Percentiles rank a stretch among this genome's conserved stretches.
Conservation (phyloP, 2,113 vertebrate genomes). For the Noctilio leporinus region DNA sequence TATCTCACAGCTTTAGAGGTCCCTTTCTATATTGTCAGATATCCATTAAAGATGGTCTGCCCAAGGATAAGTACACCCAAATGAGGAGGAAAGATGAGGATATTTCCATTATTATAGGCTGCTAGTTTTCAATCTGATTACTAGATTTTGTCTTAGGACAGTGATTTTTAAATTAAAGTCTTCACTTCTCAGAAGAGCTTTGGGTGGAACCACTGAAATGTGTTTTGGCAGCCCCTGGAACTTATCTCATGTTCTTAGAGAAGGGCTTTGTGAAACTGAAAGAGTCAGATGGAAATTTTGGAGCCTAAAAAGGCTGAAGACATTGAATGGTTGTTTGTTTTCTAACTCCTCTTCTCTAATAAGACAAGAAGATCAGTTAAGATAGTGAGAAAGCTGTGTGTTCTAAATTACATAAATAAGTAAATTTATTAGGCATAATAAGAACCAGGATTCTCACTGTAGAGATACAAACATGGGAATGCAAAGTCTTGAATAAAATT, state of each 20-base stretch:
- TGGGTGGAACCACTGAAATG: neutral
- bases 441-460: neutral
- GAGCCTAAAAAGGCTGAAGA: neutral
- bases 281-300: neutral
- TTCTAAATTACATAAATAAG: neutral
- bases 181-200: neutral
- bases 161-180: neutral
- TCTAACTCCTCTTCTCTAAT: neutral
- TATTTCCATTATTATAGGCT: neutral
- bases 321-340: neutral
- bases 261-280: neutral
- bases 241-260: neutral
- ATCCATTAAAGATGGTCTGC: neutral
- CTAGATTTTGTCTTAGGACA: neutral
- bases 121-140: neutral
- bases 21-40: neutral
- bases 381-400: neutral
- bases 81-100: neutral
- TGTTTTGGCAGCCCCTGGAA: neutral
- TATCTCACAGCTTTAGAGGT: neutral
- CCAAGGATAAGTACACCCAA: neutral
- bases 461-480: neutral
- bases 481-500: neutral
- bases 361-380: neutral
- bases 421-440: neutral